These are phyloP conservation scores for Morpho achilles DNA, from an alignment of 2,888 invertebrate genomes.

Conservation along the genomic window DNA sequence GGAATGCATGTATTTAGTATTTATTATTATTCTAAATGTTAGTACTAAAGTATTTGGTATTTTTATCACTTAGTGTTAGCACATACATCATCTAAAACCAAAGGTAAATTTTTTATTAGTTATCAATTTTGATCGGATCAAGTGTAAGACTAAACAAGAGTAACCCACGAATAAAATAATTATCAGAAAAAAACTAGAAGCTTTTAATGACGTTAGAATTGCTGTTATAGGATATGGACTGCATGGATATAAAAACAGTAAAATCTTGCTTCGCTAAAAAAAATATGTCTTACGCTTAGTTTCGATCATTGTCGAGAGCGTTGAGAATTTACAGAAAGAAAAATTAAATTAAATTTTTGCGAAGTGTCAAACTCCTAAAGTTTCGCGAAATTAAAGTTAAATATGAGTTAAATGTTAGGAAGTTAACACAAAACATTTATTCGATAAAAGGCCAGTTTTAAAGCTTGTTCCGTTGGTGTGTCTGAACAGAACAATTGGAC, in stretches of 20 bases:
- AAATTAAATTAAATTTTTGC: conserved; percentile 15
- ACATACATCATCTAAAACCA: conserved; percentile 69
- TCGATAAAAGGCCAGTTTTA: conserved; percentile 47
- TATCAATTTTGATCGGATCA: conserved; percentile 54
- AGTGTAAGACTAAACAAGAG: conserved; percentile 61
- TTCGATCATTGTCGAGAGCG: conserved; percentile 76
- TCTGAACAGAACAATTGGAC: conserved; percentile 97
- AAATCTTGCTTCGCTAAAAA: conserved; percentile 28
- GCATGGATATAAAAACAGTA: conserved; percentile 42
- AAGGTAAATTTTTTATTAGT: conserved; percentile 58
- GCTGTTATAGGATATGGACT: conserved; percentile 42
- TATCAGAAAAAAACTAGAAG: conserved; percentile 38
- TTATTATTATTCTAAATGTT: conserved; percentile 65
- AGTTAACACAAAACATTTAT: conserved; percentile 50
- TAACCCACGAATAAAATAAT: neutral
- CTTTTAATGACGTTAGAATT: conserved; percentile 48
- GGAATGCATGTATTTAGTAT: conserved; percentile 70
- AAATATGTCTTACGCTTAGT: conserved; percentile 66
- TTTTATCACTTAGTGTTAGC: conserved; percentile 70
- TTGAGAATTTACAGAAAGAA: conserved; percentile 73
- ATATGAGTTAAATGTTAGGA: conserved; percentile 44
- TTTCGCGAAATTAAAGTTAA: conserved; percentile 27
- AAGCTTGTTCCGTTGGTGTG: conserved; percentile 54
- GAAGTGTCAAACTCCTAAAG: conserved; percentile 22
- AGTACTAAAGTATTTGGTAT: conserved; percentile 49